Evolutionary conservation across 2,113 vertebrate genomes (phyloP).

Genomic region (Lepus europaeus): DNA sequence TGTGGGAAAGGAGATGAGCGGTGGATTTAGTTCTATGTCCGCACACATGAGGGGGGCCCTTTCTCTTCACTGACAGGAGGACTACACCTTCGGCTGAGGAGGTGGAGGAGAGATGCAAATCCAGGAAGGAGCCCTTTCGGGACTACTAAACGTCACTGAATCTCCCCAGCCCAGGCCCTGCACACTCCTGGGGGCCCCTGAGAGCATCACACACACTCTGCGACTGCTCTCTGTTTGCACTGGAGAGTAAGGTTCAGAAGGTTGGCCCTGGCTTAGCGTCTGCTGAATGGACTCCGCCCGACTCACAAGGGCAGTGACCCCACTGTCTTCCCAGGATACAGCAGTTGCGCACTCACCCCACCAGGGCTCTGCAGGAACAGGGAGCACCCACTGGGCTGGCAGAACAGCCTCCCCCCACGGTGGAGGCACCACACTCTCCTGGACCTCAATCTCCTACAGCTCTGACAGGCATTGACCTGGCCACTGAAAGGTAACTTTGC

Average conservation of each 20-base stretch:
- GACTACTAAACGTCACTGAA: conserved; percentile 19
- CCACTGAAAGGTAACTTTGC: background rate
- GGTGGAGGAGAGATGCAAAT: background rate
- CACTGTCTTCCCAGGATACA: background rate
- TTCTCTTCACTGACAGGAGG: background rate
- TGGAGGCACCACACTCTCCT: background rate
- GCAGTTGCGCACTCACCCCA: background rate
- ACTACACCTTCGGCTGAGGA: background rate
- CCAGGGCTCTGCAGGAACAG: background rate
- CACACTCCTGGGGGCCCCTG: background rate
- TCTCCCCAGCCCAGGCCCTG: background rate
- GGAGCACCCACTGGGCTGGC: background rate
- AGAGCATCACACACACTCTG: background rate
- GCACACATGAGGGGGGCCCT: background rate
- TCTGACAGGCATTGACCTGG: background rate
- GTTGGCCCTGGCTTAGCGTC: background rate
- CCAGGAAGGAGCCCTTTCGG: background rate
- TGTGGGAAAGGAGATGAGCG: background rate
- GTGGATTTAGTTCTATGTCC: background rate
- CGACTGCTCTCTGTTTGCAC: background rate
- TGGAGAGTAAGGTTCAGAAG: background rate
- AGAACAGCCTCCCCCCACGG: background rate
- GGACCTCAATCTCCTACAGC: background rate
- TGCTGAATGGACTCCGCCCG: background rate
- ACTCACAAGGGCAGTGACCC: too few species aligned